Base-by-base conservation (phyloP, 2,113 vertebrate genomes). In the Peucedramus taeniatus region DNA sequence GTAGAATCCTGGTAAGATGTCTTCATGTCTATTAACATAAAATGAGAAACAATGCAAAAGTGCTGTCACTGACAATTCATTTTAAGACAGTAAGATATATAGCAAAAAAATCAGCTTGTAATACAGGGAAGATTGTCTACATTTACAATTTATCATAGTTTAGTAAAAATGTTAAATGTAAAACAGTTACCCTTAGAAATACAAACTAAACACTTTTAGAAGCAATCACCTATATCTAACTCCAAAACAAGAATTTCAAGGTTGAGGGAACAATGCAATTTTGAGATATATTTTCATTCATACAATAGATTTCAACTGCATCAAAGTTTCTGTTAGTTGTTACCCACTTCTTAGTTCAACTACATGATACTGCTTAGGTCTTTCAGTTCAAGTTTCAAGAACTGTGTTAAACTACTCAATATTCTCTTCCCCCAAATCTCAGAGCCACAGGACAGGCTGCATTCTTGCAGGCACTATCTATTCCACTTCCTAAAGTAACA, bases 21-120 rank as follows among this genome's bases (percentile, higher is more conserved):
- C 95, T 96, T 96, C 89, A 39, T 90, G 44, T 95, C 96, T 97
- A 30, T 80, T 85, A 94, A 93, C 20, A 97, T 22, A 90, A 92
- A 95, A 89, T 39, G 21, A 89, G 26, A 93, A 96, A 56, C 47
- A 95, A 60, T 24, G 49, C 18, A 80, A 26, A 87, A 92, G 12
- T 35, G 8, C 31, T 75, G 42, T 85, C 51, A 96, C 28, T 53
- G 27, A 61, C 63, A 83, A 76, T 45, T 77, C 26, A 61, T 68
- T 79, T 93, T 64, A 86, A 70, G n/a, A 44, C 57, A 74, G 0
- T n/a, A 91, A 72, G 12, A 47, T 45, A 84, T 15, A 84, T 17
- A 53, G 7, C 18, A 23, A 75, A 88, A 75, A 87, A 76, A 16
- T 5, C 37, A 76, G 14, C 7, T 75, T 71, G 18, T 66, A 75